These are phyloP conservation scores for Odontophorus gujanensis DNA, from an alignment of 2,113 vertebrate species.

Conservation along the genomic window DNA sequence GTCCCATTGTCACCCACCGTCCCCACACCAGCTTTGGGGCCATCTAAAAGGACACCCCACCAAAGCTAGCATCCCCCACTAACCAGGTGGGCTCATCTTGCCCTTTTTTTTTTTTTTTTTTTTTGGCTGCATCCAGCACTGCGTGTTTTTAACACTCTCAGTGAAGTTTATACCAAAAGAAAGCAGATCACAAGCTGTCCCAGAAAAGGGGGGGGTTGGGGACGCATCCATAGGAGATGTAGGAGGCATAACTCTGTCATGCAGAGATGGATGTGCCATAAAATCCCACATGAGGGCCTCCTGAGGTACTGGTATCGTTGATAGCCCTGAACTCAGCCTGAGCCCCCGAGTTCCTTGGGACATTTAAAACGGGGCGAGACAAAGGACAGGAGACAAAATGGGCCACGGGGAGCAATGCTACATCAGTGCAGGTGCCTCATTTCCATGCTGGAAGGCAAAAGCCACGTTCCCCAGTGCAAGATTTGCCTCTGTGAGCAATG, in stretches of 20 bases:
- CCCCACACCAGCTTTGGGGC: neutral
- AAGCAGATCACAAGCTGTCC: neutral
- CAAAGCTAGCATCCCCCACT: neutral
- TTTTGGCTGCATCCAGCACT: accelerated
- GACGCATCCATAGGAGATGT: neutral
- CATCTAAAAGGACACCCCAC: neutral
- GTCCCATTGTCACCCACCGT: neutral
- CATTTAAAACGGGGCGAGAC: neutral
- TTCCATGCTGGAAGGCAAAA: neutral
- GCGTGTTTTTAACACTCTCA: neutral
- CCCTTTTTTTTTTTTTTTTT: neutral
- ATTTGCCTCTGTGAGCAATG: neutral
- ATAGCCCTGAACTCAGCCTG: neutral
- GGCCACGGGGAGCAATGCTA: slow-evolving; percentile 17
- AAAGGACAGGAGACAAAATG: neutral
- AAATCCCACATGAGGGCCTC: neutral
- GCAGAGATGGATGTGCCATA: neutral
- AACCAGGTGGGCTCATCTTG: neutral
- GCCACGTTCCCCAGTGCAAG: accelerated
- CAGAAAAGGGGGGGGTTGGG: neutral
- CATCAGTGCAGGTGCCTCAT: slow-evolving; percentile 42
- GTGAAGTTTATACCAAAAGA: neutral
- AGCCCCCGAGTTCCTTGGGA: neutral
- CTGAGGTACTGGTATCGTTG: neutral
- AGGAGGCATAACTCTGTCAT: neutral